Evolutionary conservation across 1,140 invertebrate species (phyloP), one percentile per base, ranked within the genome.

Genomic region (Drosophila eugracilis): DNA sequence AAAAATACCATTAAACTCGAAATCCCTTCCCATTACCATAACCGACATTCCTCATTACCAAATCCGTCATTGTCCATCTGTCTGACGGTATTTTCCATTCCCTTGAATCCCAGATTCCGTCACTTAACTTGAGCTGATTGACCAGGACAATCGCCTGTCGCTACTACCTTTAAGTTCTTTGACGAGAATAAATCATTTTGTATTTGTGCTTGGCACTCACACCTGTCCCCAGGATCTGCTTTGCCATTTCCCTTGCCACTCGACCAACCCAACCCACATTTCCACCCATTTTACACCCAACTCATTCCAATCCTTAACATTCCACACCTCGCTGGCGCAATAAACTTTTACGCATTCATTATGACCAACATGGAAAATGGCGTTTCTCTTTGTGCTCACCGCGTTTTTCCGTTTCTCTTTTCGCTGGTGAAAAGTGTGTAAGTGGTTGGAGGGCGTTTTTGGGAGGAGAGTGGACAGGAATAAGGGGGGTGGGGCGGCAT

Each of bases 291-390:
- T 26, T 15, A 12, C 14, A 12, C 17, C 7, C 32, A 26, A 15
- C 22, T 59, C 15, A 55, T 30, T 39, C 58, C 59, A 36, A 44
- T 66, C 24, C 63, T 15, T 52, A 21, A 19, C 65, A 53, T 44
- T 53, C 47, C 37, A 53, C 28, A 53, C 34, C 65, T 47, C 36
- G 37, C 45, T 67, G 65, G 34, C 60, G 65, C 65, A 67, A 65
- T 74, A 65, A 75, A 75, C 44, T 75, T 75, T 75, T 75, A 74
- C 71, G 70, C 71, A 74, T 74, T 74, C 71, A 74, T 74, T 74
- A 74, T 73, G 71, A 63, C 49, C 70, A 72, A 74, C 71, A 75
- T 73, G 70, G 70, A 74, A 74, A 74, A 74, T 75, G 71, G 58
- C 70, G 45, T 74, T 75, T 69, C 66, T 65, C 71, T 75, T 74